A percentile compares a stretch with the other conserved stretches of the same genome.
These are phyloP conservation scores for Cacoxenus indagator DNA, from an alignment of 2,888 invertebrate genomes.

Conservation along the genomic window DNA sequence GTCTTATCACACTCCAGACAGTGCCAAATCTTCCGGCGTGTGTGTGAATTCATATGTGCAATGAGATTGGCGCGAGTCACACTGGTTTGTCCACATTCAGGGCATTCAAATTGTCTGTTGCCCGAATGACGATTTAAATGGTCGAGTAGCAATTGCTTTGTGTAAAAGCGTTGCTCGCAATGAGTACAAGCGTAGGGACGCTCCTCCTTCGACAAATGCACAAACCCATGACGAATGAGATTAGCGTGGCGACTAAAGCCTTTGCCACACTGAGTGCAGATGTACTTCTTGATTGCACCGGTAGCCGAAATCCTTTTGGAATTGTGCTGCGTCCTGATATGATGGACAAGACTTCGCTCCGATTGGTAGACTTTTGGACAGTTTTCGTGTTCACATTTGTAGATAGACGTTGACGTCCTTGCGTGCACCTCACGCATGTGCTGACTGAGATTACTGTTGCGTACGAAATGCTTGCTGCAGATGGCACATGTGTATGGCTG, in stretches of 20 bases:
- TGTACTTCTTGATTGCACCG: conserved; percentile 15
- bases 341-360: conserved; percentile 48
- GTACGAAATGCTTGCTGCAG: conserved; percentile 42
- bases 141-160: conserved; percentile 48
- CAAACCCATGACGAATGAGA: conserved; percentile 45
- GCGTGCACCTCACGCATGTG: conserved; percentile 40
- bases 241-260: conserved; percentile 46
- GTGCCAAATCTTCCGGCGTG: conserved; percentile 40
- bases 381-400: conserved; percentile 21
- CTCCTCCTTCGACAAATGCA: conserved; percentile 35
- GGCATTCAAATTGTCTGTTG: conserved; percentile 51
- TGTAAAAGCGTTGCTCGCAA: conserved; percentile 48
- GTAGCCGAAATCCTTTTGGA: background rate
- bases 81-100: conserved; percentile 55
- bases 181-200: conserved; percentile 32
- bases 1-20: conserved; percentile 46
- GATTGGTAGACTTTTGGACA: conserved; percentile 49
- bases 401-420: conserved; percentile 31
- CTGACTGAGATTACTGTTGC: conserved; percentile 34
- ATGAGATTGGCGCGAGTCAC: conserved; percentile 42
- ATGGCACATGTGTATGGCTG: conserved; percentile 41
- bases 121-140: conserved; percentile 56
- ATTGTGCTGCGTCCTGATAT: conserved; percentile 36
- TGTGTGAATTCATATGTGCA: conserved; percentile 54
- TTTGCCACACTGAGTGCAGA: conserved; percentile 62